phyloP scores from a whole-genome alignment of 2,888 invertebrate genomes.

The Metallyticus violacea region DNA sequence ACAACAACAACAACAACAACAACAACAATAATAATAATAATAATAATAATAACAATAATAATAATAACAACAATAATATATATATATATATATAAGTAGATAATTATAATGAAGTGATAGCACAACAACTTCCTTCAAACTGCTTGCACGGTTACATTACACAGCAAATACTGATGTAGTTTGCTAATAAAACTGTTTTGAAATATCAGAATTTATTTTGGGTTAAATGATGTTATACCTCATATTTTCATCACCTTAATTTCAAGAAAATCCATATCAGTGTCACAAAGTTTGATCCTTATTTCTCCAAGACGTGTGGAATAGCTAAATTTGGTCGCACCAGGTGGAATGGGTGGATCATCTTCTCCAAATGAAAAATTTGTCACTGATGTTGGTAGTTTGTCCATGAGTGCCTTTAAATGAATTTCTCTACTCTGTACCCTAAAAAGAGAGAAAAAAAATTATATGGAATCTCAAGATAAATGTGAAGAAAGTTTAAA shows the following conservation, averaged over 20 bases:
- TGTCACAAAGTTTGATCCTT: conserved; percentile 63
- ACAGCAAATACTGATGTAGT: too few species aligned
- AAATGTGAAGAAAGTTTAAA: too few species aligned
- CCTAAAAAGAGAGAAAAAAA: conserved; percentile 30
- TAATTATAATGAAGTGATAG: too few species aligned
- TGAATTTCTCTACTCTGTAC: conserved; percentile 37
- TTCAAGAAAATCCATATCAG: conserved; percentile 67
- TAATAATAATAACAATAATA: too few species aligned
- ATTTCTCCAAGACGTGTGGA: conserved; percentile 64
- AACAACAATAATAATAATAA: neutral
- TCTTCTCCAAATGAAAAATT: conserved; percentile 36
- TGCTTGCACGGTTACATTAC: too few species aligned
- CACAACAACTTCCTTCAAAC: too few species aligned
- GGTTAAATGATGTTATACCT: too few species aligned
- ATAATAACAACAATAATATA: too few species aligned
- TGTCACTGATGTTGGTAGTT: neutral
- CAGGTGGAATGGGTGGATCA: conserved; percentile 72
- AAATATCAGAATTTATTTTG: too few species aligned
- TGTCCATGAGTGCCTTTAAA: conserved; percentile 13
- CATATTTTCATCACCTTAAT: conserved; percentile 50
- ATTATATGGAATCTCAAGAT: neutral
- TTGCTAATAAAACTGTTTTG: too few species aligned
- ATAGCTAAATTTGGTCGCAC: conserved; percentile 71
- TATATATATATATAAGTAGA: too few species aligned
- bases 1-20: neutral